A percentile compares a stretch with the other conserved stretches of the same genome.
Evolutionary conservation across 2,888 invertebrate species (phyloP).

Genomic region (Cephus spinipes): DNA sequence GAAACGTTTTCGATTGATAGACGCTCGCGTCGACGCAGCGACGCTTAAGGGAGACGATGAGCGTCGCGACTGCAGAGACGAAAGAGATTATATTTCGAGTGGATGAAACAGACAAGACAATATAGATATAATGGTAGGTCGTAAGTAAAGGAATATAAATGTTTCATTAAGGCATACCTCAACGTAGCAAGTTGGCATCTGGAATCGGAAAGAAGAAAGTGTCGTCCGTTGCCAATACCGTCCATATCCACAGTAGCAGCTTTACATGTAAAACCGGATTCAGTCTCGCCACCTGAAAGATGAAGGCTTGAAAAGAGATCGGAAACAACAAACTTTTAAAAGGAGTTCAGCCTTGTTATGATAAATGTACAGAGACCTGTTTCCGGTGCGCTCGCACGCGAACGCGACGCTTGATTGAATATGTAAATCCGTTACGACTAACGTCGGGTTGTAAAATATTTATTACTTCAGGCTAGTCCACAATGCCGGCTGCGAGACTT

Average conservation of each 20-base stretch:
- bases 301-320: background rate
- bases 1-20: background rate
- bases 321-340: background rate
- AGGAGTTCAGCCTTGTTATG: constrained; percentile 24
- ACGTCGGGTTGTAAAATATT: constrained; percentile 38
- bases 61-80: background rate
- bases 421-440: constrained; percentile 5
- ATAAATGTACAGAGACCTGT: constrained; percentile 29
- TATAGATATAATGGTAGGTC: no score
- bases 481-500: constrained; percentile 17
- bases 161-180: background rate
- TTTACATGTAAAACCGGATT: background rate
- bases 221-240: background rate
- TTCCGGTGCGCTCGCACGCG: constrained; percentile 14
- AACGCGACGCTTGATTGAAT: constrained; percentile 16
- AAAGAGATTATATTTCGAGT: background rate
- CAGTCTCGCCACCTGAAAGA: background rate
- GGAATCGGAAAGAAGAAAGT: background rate
- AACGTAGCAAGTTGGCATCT: background rate
- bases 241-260: background rate
- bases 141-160: background rate
- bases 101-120: background rate
- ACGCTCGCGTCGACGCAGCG: background rate
- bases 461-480: constrained; percentile 33
- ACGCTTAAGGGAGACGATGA: background rate